Evolutionary conservation across 2,888 invertebrate species (phyloP), one percentile per base, ranked within the genome.

Genomic region (Marronus borbonicus): DNA sequence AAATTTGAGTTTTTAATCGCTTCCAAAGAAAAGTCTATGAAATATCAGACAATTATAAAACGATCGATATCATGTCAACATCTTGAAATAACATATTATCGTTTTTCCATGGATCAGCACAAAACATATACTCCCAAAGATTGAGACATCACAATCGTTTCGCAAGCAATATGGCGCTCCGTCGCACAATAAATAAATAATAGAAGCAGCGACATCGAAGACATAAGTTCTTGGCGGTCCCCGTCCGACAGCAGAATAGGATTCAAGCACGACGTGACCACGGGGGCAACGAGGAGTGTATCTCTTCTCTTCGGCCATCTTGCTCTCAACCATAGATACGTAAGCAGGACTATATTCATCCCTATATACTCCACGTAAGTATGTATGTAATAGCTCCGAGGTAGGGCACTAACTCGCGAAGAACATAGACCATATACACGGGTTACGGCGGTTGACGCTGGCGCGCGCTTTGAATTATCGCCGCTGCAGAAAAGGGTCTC

Each of bases 161-260:
- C 24, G 60, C 52, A 66, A 55, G 76, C 76, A 76, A 76, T 76
- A 76, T 76, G 76, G 58, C 39, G 31, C 31, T 36, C 28, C 55
- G 36, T n/a, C 7, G 65, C 4, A n/a, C 17, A 55, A 76, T 76
- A 76, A 66, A 76, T 76, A 76, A 76, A 66, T 66, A 76, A 58
- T 66, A 84, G 85, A 3, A 68, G 85, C 86, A 84, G 84, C 82
- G 52, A 52, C 44, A 44, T 83, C 82, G 77, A 84, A 85, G 86
- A 87, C 86, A 86, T 87, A 87, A 87, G 85, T 87, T 84, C 84
- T 85, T 81, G 81, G 84, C 81, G 83, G 82, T 60, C 82, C 85
- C 81, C 79, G 82, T 82, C 81, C 83, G 87, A 86, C 86, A 86
- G 86, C 82, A 86, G 86, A 87, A 87, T 87, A 86, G 87, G 84